Evolutionary conservation across 2,797 vertebrate species (phyloP), one percentile per base, ranked within the genome.

Genomic region (Garrulus glandarius): DNA sequence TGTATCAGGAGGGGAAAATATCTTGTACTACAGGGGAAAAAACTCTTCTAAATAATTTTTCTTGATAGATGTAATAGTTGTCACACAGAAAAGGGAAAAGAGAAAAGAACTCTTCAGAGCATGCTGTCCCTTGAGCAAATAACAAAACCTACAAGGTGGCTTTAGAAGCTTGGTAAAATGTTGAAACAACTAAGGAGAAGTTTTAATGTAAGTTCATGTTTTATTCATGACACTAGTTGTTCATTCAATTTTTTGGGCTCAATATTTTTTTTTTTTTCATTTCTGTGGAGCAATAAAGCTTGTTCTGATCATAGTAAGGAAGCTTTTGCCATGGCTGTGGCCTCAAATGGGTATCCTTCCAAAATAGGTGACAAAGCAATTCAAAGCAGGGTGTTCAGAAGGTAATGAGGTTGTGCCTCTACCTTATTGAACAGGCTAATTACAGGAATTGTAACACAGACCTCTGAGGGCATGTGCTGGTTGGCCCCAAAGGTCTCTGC

Each of bases 401-500:
- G 10, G 24, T 30, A 59, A 37, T 0, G 1, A 18, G 0, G 2
- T 30, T 76, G 24, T 36, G 13, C 15, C 15, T 60, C 23, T 49
- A 30, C 43, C 6, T 57, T 10, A 34, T 23, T 24, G 18, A 32
- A 18, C 13, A 16, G 18, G 22, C 6, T 84, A 22, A 59, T 79
- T 30, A 83, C 9, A 55, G 56, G 67, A 83, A 41, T 30, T 41
- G 13, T 26, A 50, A 41, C 24, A 24, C 26, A 49, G 34, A 49
- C 34, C 30, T 32, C 24, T 29, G 30, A 56, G 23, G 22, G 2
- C 6, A 32, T 3, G 11, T 32, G 12, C 21, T 41, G 26, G 8
- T 53, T 37, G 39, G 1, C 10, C 41, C 23, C 20, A 34, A 32
- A 80, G 37, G 10, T 59, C 34, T 87, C 24, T 50, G 30, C 3